Percentiles rank a stretch among this genome's conserved stretches.
phyloP scores from a whole-genome alignment of 2,888 invertebrate species.

The Eurytoma californica region DNA sequence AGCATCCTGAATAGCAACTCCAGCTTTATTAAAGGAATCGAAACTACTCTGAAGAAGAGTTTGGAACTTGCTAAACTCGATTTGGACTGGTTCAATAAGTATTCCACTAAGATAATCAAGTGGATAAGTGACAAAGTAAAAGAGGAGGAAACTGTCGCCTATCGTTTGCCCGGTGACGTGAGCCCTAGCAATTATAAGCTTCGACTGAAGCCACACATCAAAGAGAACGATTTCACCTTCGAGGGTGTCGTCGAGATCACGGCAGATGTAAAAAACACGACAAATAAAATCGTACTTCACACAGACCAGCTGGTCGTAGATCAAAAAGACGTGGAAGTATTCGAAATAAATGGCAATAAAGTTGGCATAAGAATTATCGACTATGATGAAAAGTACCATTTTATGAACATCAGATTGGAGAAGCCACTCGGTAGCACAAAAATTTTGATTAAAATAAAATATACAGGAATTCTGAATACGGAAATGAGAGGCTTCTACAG shows the following conservation, averaged over 20 bases:
- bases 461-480: conserved; percentile 77
- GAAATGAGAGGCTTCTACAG: conserved; percentile 80
- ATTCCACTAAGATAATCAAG: conserved; percentile 26
- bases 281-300: conserved; percentile 63
- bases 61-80: conserved; percentile 63
- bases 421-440: conserved; percentile 62
- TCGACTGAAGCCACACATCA: conserved; percentile 76
- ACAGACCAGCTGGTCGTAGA: conserved; percentile 52
- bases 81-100: conserved; percentile 59
- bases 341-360: fast-evolving
- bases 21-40: conserved; percentile 50
- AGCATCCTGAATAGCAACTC: conserved; percentile 55
- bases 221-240: conserved; percentile 68
- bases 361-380: conserved; percentile 16
- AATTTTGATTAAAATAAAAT: conserved; percentile 77
- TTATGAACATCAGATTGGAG: conserved; percentile 25
- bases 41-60: conserved; percentile 54
- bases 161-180: conserved; percentile 77
- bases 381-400: conserved; percentile 30
- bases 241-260: conserved; percentile 62
- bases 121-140: conserved; percentile 20
- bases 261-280: conserved; percentile 52
- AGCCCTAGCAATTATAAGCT: conserved; percentile 78
- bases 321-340: neutral
- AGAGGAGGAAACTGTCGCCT: conserved; percentile 60